Conservation (phyloP, 2,888 invertebrate species). For the Dione vanillae region DNA sequence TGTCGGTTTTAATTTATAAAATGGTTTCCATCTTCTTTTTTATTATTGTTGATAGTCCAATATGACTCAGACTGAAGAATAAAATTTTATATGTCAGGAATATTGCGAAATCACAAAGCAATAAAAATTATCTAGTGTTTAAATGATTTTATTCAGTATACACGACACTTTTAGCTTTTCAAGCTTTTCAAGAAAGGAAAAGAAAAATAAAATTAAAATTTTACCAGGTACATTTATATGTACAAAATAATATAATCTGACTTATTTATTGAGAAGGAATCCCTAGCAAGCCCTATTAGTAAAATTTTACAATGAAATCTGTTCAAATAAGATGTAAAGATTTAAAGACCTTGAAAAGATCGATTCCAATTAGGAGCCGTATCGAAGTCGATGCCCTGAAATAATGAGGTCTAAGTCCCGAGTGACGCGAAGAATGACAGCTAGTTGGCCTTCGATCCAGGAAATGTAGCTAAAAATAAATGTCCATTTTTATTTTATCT, state of each 20-base stretch:
- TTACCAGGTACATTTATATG: not conserved
- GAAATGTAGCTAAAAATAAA: not conserved
- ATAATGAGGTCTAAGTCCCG: constrained; percentile 12
- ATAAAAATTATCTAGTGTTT: constrained; percentile 14
- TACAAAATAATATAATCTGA: not conserved
- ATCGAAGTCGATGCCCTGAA: constrained; percentile 15
- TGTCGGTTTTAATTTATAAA: not conserved
- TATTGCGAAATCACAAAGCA: constrained; percentile 12
- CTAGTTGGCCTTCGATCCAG: constrained; percentile 12
- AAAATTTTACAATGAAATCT: constrained; percentile 17
- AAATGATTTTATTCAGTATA: constrained; percentile 20
- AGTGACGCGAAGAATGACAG: constrained; percentile 18
- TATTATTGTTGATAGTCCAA: not conserved
- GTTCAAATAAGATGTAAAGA: constrained; percentile 15
- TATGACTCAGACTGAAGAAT: constrained; percentile 3
- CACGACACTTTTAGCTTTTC: constrained; percentile 2
- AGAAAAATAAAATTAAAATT: not conserved
- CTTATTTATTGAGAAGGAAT: not conserved
- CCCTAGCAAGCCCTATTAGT: not conserved
- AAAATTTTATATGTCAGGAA: constrained; percentile 3
- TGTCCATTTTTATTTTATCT: not conserved
- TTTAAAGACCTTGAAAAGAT: constrained; percentile 16
- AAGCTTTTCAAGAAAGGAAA: constrained; percentile 4
- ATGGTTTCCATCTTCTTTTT: constrained; percentile 3
- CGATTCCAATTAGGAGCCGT: constrained; percentile 17